Evolutionary conservation across 2,797 vertebrate species (phyloP), one percentile per base, ranked within the genome.

Genomic region (Pyrocephalus nanus): DNA sequence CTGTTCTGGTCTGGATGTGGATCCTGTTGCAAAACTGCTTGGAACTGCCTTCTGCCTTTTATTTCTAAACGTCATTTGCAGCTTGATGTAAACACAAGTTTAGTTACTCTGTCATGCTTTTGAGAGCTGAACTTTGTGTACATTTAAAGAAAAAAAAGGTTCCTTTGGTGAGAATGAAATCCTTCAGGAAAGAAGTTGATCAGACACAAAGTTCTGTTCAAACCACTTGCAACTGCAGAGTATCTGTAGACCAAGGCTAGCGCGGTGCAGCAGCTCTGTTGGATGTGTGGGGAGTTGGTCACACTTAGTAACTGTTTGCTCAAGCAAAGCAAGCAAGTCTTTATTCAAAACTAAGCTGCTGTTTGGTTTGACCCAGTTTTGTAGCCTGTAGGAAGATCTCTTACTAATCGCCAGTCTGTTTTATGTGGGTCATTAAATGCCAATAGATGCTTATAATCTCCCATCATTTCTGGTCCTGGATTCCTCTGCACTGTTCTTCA

Each of bases 291-390:
- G 53, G 15, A 74, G 36, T 53, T 74, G 69, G 36, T 86, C 65
- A 38, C 16, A 3, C 51, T 43, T 42, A 62, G 55, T 84, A 77
- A 65, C 69, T 57, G 91, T 36, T 75, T 25, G 42, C 53, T 96
- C 60, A 67, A 64, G 89, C 16, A 10, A 76, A 85, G 60, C 27
- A 26, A 90, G 69, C 61, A 78, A 6, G 0, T 54, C 61, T 81
- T 87, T 94, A 92, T 95, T 36, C 25, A 89, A 70, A 91, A 78
- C 86, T 89, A 78, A 87, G 94, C 89, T 93, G 85, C 60, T 48
- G 15, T 65, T 78, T 95, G 92, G 64, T 92, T 86, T 95, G 97
- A 97, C 97, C 95, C 91, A 96, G 43, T 97, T 97, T 96, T 86
- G 78, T 71, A 61, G 90, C 87, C 76, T 82, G 40, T 51, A 71